A percentile compares a stretch with the other conserved stretches of the same genome.
Conservation (phyloP, 2,113 vertebrate genomes). For the Pedionomus torquatus region DNA sequence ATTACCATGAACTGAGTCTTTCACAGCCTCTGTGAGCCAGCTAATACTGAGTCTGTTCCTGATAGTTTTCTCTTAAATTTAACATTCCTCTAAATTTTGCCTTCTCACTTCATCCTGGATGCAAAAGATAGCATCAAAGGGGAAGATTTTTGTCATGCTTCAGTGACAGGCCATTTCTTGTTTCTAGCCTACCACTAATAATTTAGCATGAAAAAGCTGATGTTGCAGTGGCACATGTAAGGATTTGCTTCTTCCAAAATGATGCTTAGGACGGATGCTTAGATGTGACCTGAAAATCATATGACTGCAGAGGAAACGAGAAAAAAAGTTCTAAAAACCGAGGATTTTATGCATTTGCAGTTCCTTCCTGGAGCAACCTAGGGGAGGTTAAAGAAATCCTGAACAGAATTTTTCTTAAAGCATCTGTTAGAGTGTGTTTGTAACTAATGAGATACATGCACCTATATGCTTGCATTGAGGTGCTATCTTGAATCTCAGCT, state of each 20-base stretch:
- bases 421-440: neutral
- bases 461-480: neutral
- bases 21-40: neutral
- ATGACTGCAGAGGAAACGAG: neutral
- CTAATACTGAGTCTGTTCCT: neutral
- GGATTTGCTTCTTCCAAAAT: fast-evolving
- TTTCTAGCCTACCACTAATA: neutral
- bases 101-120: neutral
- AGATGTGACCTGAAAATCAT: neutral
- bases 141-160: neutral
- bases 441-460: neutral
- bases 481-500: neutral
- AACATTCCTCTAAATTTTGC: neutral
- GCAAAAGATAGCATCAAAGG: neutral
- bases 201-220: neutral
- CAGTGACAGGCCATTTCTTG: neutral
- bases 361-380: neutral
- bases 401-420: neutral
- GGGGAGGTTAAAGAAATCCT: neutral
- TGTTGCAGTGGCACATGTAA: neutral
- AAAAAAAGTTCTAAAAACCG: neutral
- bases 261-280: neutral
- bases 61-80: neutral
- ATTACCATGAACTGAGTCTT: neutral
- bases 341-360: neutral